Base-by-base conservation (phyloP, 2,888 invertebrate species). In the Minunthozetes semirufus region DNA sequence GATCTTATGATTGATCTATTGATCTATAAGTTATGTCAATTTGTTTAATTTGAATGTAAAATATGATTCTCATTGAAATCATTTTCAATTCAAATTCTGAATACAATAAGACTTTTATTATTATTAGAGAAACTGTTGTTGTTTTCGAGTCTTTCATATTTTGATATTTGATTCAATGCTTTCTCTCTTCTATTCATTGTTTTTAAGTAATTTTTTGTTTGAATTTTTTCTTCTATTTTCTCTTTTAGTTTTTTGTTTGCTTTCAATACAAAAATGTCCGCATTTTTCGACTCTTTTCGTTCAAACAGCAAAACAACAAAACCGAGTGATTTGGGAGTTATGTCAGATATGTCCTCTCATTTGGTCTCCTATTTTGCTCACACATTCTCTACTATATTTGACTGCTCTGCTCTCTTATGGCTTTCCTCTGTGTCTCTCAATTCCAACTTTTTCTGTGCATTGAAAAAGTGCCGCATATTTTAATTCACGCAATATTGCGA, bases 291-390 rank as follows among this genome's bases (percentile, higher is more conserved):
- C 66, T 66, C 66, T 42, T 66, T 42, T 66, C 66, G 38, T 42
- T 66, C 66, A 42, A 66, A 66, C 66, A 66, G 66, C 66, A 66
- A 66, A 66, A 66, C 66, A 66, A 66, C 66, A 66, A 66, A 66
- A 66, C 66, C 66, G 66, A 66, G 42, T 66, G 66, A 66, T 66
- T 66, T 66, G 66, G 29, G 19, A 33, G 66, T 66, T 66, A 66
- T 66, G 66, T 33, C 33, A 66, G 59, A 27, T 59, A 59, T 59
- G 59, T 59, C 59, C 6, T 19, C 59, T 59, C 59, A 59, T 66
- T 66, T 66, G 19, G 19, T 33, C 66, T 66, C 66, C 19, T 33
- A 33, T 66, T 66, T 66, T 66, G 38, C 66, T 42, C 27, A 22
- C 27, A 19, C 22, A 42, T 33, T 66, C 38, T 29, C 17, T 19